Base-by-base conservation (phyloP, 2,113 vertebrate species). In the Rhodinocichla rosea region DNA sequence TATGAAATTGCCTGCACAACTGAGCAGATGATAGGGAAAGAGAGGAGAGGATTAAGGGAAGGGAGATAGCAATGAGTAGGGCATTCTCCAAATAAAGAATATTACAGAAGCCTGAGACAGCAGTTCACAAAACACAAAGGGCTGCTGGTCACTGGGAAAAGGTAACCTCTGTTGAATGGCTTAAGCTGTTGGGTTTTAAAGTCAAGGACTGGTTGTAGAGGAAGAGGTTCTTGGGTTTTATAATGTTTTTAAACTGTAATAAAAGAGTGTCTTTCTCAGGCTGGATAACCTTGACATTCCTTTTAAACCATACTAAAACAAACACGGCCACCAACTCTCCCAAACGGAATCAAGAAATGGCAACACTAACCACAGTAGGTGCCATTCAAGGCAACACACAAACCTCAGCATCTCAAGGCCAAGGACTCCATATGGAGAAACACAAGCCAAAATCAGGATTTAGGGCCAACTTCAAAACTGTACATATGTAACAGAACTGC, bases 391-490 rank as follows among this genome's bases (percentile, higher is more conserved):
- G 1, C 0, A 0, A 79, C 18, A 82, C 50, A 76, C 52, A 85
- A 85, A 62, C 75, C 55, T 16, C 0, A 77, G 59, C 37, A 53
- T 42, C 65, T 77, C 81, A 67, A 85, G 95, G 93, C 89, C 94
- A 94, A 92, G 89, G 83, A 74, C 67, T 77, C 94, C 91, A 85
- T 85, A 85, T 80, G 91, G 89, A 95, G 78, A 90, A 95, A 83
- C 0, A 0, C 2, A 3, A 92, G 70, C 91, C 87, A 90, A 80
- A 76, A 69, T 67, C 57, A 65, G 81, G 57, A 93, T 95, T 91
- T 77, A 65, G 73, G 84, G 84, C 89, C 91, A 95, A 87, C 49
- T 95, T 87, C 75, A 95, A 95, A 97, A 95, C 21, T 91, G 55
- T 82, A 92, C 89, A 90, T 88, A 92, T 83, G 93, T 86, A 95